Base-by-base conservation (phyloP, 2,113 vertebrate genomes). In the Pseudolaguvia tuberculata region DNA sequence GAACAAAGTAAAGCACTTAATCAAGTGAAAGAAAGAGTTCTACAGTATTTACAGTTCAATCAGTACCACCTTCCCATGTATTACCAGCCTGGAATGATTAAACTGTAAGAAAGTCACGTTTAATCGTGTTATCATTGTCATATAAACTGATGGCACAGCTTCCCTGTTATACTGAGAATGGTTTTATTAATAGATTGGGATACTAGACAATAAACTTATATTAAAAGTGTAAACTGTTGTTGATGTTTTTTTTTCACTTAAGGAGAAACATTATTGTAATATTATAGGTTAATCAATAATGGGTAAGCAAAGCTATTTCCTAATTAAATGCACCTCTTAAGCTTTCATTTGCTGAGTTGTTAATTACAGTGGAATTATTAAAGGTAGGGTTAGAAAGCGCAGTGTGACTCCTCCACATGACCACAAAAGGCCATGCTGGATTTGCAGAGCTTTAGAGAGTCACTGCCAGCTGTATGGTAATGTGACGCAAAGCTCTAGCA, bases 391-490 rank as follows among this genome's bases (percentile, higher is more conserved):
- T 62, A n/a, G 52, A 73, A 21, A 58, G 45, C 71, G 27, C 75
- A 81, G 79, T 66, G 45, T 80, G 83, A 79, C 79, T 88, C 81
- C 61, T 59, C 31, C 25, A 48, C 42, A 61, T 7, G 15, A 62
- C 56, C 79, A 78, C 75, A 78, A 78, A 80, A 74, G 67, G 76
- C 78, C 82, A 79, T 79, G 81, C 83, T 81, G 80, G 63, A 74
- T 81, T 75, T 82, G 78, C 65, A 59, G 57, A 51, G 70, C 39
- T 80, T 31, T 84, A 74, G 66, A 84, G 65, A 68, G 82, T 77
- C 82, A 82, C 81, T 63, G 76, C 57, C 93, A 95, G 94, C 94
- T 96, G 93, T 95, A 96, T 94, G 94, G 86, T 94, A 96, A 96
- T 95, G 78, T 87, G 86, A 80, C 84, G 80, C 87, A 87, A 83